These are phyloP conservation scores for Pseudotriccus pelzelni DNA, from an alignment of 2,797 vertebrate species.

Conservation along the genomic window DNA sequence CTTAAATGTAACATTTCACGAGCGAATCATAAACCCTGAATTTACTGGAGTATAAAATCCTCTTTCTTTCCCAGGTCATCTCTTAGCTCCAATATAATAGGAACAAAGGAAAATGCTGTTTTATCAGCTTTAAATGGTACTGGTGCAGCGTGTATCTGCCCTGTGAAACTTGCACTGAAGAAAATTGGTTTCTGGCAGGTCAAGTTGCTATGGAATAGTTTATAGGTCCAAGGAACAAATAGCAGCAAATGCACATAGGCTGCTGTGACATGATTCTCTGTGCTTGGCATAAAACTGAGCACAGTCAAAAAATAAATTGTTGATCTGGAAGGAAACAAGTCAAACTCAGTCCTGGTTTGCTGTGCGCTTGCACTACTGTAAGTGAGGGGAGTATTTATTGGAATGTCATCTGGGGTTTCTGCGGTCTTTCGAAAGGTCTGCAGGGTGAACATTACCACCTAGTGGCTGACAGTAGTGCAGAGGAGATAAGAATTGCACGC, in stretches of 20 bases:
- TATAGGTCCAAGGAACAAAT: neutral
- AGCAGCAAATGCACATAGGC: neutral
- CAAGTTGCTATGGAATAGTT: neutral
- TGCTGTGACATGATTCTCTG: neutral
- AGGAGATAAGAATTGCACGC: neutral
- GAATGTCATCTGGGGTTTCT: neutral
- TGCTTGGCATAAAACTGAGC: neutral
- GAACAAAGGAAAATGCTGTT: neutral
- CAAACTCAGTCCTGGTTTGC: neutral
- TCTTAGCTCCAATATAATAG: neutral
- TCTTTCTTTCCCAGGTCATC: neutral
- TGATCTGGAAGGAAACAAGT: neutral
- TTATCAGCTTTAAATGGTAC: neutral
- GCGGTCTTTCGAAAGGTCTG: neutral
- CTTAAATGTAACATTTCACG: neutral
- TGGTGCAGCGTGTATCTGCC: neutral
- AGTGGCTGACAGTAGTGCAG: neutral
- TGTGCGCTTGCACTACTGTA: neutral
- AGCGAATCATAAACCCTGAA: neutral
- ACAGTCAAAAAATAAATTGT: neutral
- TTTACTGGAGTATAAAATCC: neutral
- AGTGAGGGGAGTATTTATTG: neutral
- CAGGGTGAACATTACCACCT: constrained; percentile 50
- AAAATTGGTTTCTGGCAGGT: neutral
- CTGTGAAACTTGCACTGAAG: neutral